Percentiles rank a stretch among this genome's conserved stretches.
These are phyloP conservation scores for Bufo bufo DNA, from an alignment of 2,113 vertebrate species.

Conservation along the genomic window DNA sequence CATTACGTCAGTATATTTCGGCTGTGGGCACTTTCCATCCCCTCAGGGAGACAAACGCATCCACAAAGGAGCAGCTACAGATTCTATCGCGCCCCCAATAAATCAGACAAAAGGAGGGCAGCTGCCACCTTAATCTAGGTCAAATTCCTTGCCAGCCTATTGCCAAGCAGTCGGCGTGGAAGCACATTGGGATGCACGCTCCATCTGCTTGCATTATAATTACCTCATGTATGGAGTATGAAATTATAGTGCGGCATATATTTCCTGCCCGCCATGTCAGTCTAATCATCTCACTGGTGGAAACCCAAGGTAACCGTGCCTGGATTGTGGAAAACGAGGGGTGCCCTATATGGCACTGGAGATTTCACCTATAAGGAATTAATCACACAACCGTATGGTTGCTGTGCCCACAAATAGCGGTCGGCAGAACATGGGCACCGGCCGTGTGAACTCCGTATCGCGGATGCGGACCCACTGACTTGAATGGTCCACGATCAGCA, in stretches of 20 bases:
- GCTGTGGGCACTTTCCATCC: neutral
- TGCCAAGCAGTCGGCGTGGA: neutral
- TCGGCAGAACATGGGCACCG: no score
- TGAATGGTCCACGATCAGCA: no score
- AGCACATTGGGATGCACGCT: neutral
- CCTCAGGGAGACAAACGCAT: neutral
- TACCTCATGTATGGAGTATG: slow-evolving; percentile 1
- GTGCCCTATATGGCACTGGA: no score
- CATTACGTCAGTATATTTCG: neutral
- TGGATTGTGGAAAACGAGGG: no score
- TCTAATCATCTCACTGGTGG: neutral
- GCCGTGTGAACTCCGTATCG: no score
- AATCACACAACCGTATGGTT: no score
- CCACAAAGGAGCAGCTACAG: neutral
- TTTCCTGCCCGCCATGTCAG: neutral
- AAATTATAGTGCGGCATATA: neutral
- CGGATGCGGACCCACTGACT: no score
- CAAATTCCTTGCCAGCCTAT: slow-evolving; percentile 26
- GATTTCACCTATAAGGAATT: no score
- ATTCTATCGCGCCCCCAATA: slow-evolving; percentile 16
- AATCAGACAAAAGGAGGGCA: slow-evolving; percentile 40
- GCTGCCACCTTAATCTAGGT: slow-evolving; percentile 52
- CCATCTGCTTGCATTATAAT: slow-evolving; percentile 46
- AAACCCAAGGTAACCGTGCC: neutral
- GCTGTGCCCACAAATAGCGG: no score